A percentile compares a stretch with the other conserved stretches of the same genome.
Conservation (phyloP, 1,140 invertebrate species). For the Triops longicaudatus region DNA sequence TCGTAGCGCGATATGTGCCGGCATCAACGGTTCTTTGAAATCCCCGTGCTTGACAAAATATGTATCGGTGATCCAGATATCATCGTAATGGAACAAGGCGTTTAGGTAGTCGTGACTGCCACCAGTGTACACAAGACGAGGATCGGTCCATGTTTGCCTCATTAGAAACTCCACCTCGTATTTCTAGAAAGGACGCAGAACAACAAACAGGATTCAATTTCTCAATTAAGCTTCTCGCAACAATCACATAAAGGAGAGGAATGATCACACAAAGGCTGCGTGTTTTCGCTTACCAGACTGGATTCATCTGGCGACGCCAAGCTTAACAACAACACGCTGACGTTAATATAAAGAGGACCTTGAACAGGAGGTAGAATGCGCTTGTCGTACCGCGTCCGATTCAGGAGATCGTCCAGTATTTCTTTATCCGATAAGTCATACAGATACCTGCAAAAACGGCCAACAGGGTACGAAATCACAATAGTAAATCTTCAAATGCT, state of each 20-base stretch:
- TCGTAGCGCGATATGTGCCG: slow-evolving; percentile 78
- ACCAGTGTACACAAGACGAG: slow-evolving; percentile 72
- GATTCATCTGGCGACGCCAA: slow-evolving; percentile 89
- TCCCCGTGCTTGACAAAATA: slow-evolving; percentile 93
- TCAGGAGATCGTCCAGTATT: slow-evolving; percentile 36
- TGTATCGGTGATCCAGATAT: slow-evolving; percentile 85
- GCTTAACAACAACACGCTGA: slow-evolving; percentile 82
- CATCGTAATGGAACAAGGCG: slow-evolving; percentile 78
- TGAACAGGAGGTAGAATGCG: slow-evolving; percentile 35
- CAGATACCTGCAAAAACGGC: slow-evolving; percentile 33
- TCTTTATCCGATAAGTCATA: slow-evolving; percentile 36
- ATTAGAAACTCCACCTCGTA: slow-evolving; percentile 88
- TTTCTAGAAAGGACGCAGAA: slow-evolving; percentile 54
- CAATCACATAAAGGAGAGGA: neutral
- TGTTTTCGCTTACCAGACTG: slow-evolving; percentile 66
- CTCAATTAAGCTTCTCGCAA: neutral
- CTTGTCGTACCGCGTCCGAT: slow-evolving; percentile 36
- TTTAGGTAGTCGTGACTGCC: slow-evolving; percentile 75
- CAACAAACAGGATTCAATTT: slow-evolving; percentile 1
- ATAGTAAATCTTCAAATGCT: neutral
- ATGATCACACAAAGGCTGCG: neutral
- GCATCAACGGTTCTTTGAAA: slow-evolving; percentile 83
- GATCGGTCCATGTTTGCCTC: slow-evolving; percentile 84
- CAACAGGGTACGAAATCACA: neutral
- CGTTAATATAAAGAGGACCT: slow-evolving; percentile 82